A percentile compares a stretch with the other conserved stretches of the same genome.
These are phyloP conservation scores for Lasioglossum marginatum DNA, from an alignment of 2,888 invertebrate genomes.

Conservation along the genomic window DNA sequence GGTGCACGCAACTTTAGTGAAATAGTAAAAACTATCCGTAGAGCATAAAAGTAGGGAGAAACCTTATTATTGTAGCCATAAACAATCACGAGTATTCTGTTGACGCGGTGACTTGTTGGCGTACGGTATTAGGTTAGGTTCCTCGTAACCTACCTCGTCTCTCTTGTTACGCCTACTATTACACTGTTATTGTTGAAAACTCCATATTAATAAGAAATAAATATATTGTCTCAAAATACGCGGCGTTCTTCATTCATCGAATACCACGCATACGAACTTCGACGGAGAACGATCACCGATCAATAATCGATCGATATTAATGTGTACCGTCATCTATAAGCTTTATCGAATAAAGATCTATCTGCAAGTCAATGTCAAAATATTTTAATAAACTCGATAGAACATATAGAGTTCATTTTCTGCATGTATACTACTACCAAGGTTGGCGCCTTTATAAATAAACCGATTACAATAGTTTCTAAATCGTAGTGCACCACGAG, in stretches of 20 bases:
- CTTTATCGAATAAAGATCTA: neutral
- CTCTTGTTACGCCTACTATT: constrained; percentile 84
- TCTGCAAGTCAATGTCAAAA: neutral
- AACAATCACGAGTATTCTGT: constrained; percentile 53
- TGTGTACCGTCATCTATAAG: neutral
- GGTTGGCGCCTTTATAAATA: neutral
- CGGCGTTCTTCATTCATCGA: neutral
- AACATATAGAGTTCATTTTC: neutral
- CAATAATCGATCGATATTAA: neutral
- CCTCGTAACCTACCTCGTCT: constrained; percentile 83
- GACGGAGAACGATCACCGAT: neutral
- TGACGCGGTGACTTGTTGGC: constrained; percentile 80
- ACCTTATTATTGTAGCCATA: constrained; percentile 15
- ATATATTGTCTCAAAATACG: constrained; percentile 83
- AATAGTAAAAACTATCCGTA: constrained; percentile 32
- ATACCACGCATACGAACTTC: neutral
- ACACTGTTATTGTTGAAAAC: constrained; percentile 84
- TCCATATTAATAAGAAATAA: constrained; percentile 84
- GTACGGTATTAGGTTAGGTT: constrained; percentile 82
- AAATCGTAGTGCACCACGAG: neutral
- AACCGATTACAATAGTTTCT: neutral
- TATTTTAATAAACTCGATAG: constrained; percentile 1
- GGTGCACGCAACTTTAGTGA: constrained; percentile 33
- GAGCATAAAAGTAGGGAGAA: constrained; percentile 18
- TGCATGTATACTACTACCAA: neutral